Evolutionary conservation across 2,888 invertebrate species (phyloP), one percentile per base, ranked within the genome.

Genomic region (Marasmarcha lunaedactyla): DNA sequence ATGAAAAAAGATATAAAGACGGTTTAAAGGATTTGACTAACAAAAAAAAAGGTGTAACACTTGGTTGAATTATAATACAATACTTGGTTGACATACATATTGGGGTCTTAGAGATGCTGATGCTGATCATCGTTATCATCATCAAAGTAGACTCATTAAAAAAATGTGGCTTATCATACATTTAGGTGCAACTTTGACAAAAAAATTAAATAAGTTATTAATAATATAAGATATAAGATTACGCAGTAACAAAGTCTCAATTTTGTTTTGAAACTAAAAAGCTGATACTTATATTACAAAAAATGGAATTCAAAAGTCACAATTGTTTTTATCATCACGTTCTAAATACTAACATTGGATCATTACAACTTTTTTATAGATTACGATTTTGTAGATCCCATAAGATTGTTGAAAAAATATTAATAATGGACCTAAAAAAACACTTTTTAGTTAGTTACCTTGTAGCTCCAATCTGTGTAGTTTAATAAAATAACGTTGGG

Each of bases 331-430:
- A 30, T 37, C 12, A 27, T 13, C 27, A 35, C 27, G 14, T 26
- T 36, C 25, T 36, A 30, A 40, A 40, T 36, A 30, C 15, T 36
- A 27, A 27, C 36, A 20, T 33, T 36, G 40, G 6, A 33, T 36
- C 36, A 27, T 14, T 36, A 40, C 30, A 40, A 26, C 37, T 13
- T 14, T 37, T 37, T 27, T 30, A 37, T 37, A 33, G 33, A n/a
- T 33, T 33, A n/a, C 4, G 33, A n/a, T 37, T 44, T 45, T 42
- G 39, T 44, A 41, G 40, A 40, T 40, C 30, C 42, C 40, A 45
- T 42, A 25, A 9, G 9, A 6, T 25, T 6, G 25, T 25, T 25
- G 25, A 25, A 25, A 25, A 30, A 40, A 40, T 36, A 30, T 15
- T 36, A 27, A 14, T 40, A 20, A 15, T 36, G 40, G n/a, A 33